phyloP scores from a whole-genome alignment of 2,797 vertebrate species.

The Avahi laniger region DNA sequence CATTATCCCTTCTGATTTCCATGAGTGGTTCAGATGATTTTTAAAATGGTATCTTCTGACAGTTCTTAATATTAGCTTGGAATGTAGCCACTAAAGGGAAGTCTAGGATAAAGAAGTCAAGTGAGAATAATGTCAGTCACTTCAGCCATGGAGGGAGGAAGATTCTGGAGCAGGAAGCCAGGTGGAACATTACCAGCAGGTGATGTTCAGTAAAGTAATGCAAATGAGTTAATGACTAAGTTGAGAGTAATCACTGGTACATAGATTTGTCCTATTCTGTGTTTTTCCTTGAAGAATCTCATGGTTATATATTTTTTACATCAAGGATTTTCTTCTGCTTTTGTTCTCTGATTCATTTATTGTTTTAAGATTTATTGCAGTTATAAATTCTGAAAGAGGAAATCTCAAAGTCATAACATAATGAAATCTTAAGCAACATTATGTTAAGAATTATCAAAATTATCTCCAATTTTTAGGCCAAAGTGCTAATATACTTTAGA shows the following conservation, averaged over 20 bases:
- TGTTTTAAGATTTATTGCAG: neutral
- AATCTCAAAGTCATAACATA: neutral
- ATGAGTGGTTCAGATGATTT: neutral
- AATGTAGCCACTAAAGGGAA: neutral
- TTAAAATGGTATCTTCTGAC: neutral
- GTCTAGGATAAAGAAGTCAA: constrained; percentile 29
- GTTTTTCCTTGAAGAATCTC: neutral
- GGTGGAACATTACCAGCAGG: neutral
- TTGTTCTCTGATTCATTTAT: neutral
- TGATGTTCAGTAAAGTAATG: neutral
- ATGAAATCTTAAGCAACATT: constrained; percentile 15
- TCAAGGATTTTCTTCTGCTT: neutral
- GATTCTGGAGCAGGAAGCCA: neutral
- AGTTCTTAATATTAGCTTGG: neutral
- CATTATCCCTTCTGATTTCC: neutral
- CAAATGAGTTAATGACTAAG: neutral
- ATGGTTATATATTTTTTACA: neutral
- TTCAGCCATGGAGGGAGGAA: neutral
- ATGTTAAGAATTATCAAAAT: neutral
- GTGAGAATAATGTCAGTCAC: neutral
- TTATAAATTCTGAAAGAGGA: neutral
- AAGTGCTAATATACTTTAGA: neutral
- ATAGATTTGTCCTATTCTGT: neutral
- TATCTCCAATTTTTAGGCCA: neutral
- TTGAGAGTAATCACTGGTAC: neutral